A percentile compares a stretch with the other conserved stretches of the same genome.
These are phyloP conservation scores for Germaria angustata DNA, from an alignment of 2,888 invertebrate species.

Conservation along the genomic window DNA sequence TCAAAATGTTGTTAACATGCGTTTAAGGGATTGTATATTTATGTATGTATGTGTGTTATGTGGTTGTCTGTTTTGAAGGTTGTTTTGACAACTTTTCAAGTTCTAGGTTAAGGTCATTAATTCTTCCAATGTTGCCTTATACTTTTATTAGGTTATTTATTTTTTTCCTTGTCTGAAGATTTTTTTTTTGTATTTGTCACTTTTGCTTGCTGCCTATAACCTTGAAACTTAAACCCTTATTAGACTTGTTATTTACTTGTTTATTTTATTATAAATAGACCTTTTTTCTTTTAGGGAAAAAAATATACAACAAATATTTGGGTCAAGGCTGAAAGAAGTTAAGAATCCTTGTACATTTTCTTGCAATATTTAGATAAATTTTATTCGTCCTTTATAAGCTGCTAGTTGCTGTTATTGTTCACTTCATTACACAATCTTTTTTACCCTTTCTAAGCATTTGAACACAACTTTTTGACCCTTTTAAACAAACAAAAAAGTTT, in stretches of 20 bases:
- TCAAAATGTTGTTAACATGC: neutral
- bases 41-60: conserved; percentile 2
- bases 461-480: conserved; percentile 47
- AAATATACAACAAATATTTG: conserved; percentile 20
- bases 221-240: conserved; percentile 54
- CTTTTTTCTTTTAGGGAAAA: conserved; percentile 18
- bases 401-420: conserved; percentile 5
- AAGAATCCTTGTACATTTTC: conserved; percentile 40
- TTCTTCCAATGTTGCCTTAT: conserved; percentile 41
- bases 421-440: conserved; percentile 41
- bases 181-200: conserved; percentile 26
- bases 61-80: conserved; percentile 43
- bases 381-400: conserved; percentile 6
- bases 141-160: conserved; percentile 6
- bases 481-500: conserved; percentile 21
- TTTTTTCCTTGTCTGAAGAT: neutral
- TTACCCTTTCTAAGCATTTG: conserved; percentile 6
- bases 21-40: neutral
- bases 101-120: conserved; percentile 64
- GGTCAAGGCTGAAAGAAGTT: conserved; percentile 51
- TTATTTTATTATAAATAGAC: conserved; percentile 35
- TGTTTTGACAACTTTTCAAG: conserved; percentile 54
- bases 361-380: conserved; percentile 32
- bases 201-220: conserved; percentile 7
- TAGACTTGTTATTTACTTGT: conserved; percentile 4